Base-by-base conservation (phyloP, 2,797 vertebrate species). In the Onychomys arenicola region DNA sequence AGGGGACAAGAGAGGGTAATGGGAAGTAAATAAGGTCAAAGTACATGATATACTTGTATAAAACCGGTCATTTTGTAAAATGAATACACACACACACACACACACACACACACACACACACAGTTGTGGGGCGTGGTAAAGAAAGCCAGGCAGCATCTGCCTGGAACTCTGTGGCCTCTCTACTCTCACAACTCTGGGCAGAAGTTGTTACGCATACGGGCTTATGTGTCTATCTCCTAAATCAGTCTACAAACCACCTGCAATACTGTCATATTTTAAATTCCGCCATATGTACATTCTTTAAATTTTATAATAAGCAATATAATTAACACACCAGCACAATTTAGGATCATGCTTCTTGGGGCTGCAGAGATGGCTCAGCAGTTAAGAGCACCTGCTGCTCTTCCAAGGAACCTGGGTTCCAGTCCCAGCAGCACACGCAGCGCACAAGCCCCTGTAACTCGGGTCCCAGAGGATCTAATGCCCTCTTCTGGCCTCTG, bases 151-250 rank as follows among this genome's bases (percentile, higher is more conserved):
- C 23, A 93, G 85, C 82, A 94, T 77, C 90, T 96, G 75, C 89
- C 86, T 95, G 34, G 95, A 67, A 55, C 59, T 77, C 69, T 16
- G 8, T 91, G 86, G 83, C 61, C 49, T 88, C 25, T 13, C 37
- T 86, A 14, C 78, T 93, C 95, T 89, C 61, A 71, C 21, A 97
- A 90, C 49, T 23, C 65, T 87, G 80, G 86, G 76, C 69, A 94
- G 49, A 95, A 89, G 37, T 73, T 49, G 23, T 2, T 89, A 3
- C 46, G 11, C 65, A 13, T 27, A 2, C 3, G 21, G 40, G 59
- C 32, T 17, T 77, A 5, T 67, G 5, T 81, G 12, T 92, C 7
- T 34, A 29, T 92, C 32, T 91, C 88, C 23, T 71, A 93, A 91
- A 83, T 23, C 73, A 96, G 57, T 84, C 69, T 93, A 49, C 55